Conservation (phyloP, 2,797 vertebrate genomes). For the Chelidonichthys spinosus region DNA sequence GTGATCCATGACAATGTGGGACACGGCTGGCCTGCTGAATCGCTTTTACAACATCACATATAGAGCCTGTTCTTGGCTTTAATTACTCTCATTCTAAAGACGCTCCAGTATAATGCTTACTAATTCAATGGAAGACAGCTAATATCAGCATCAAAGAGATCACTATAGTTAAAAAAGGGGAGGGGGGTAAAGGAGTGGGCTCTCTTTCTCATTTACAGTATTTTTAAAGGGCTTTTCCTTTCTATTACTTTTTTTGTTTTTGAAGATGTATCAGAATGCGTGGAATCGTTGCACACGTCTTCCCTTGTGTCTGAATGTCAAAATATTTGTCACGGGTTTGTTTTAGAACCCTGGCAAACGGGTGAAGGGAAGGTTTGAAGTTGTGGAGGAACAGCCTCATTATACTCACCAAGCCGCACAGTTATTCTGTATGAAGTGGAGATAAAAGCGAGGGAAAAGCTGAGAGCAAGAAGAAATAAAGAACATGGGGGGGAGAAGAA, state of each 20-base stretch:
- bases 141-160: conserved; percentile 72
- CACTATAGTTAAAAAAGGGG: conserved; percentile 35
- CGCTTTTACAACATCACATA: conserved; percentile 59
- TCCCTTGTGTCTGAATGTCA: conserved; percentile 79
- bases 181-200: conserved; percentile 45
- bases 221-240: conserved; percentile 51
- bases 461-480: conserved; percentile 82
- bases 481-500: conserved; percentile 59
- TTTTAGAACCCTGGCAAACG: conserved; percentile 79
- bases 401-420: conserved; percentile 82
- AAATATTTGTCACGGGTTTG: conserved; percentile 86
- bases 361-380: conserved; percentile 81
- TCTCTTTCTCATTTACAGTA: conserved; percentile 47
- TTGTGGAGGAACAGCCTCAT: conserved; percentile 86
- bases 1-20: conserved; percentile 78
- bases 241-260: conserved; percentile 42
- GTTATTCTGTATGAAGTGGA: conserved; percentile 86
- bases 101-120: conserved; percentile 56
- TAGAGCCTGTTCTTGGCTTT: conserved; percentile 63
- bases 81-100: conserved; percentile 75
- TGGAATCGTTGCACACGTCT: conserved; percentile 67
- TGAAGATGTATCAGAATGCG: conserved; percentile 63
- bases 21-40: conserved; percentile 60
- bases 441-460: conserved; percentile 84
- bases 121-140: conserved; percentile 62